Evolutionary conservation across 1,140 invertebrate genomes (phyloP).

Genomic region (Bombus polaris): DNA sequence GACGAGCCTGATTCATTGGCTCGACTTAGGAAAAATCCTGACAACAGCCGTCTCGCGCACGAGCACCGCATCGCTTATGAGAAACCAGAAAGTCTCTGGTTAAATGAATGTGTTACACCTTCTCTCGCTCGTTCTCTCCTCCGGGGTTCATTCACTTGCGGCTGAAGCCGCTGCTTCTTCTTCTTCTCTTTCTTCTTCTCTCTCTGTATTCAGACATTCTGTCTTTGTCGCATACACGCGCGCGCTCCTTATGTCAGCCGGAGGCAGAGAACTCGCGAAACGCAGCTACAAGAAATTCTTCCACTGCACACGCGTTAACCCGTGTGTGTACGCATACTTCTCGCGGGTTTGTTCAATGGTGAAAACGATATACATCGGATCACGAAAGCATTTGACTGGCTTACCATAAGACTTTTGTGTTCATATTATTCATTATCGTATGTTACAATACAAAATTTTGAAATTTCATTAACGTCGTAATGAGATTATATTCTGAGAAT

Average conservation of each 20-base stretch:
- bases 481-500: too few species aligned
- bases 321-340: constrained; percentile 4
- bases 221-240: background rate
- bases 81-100: constrained; percentile 53
- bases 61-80: constrained; percentile 34
- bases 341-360: background rate
- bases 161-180: constrained; percentile 15
- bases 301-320: constrained; percentile 24
- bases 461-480: too few species aligned
- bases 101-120: constrained; percentile 67
- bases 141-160: constrained; percentile 62
- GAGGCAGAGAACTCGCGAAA: constrained; percentile 51
- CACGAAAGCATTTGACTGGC: too few species aligned
- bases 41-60: constrained; percentile 6
- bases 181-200: background rate
- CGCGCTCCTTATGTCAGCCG: constrained; percentile 54
- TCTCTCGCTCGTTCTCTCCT: constrained; percentile 48
- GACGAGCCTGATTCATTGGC: constrained; percentile 20
- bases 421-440: too few species aligned
- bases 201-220: background rate
- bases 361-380: constrained; percentile 7
- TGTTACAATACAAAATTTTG: too few species aligned
- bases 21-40: constrained; percentile 39
- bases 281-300: constrained; percentile 48
- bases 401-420: too few species aligned